Evolutionary conservation across 2,888 invertebrate genomes (phyloP).

Genomic region (Arrhopalites spinosus): DNA sequence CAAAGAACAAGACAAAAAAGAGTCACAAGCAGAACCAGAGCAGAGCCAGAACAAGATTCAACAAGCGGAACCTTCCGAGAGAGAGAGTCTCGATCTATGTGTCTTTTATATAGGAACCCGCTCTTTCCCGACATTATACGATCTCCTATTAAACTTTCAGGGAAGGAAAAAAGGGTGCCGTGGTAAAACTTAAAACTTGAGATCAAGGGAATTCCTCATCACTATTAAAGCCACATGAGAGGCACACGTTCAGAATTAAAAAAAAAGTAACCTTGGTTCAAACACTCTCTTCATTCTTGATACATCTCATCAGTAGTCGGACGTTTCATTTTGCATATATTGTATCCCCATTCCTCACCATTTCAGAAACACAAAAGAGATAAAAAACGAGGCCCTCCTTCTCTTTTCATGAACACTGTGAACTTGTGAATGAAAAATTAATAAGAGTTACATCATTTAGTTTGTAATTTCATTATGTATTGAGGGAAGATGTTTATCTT

Average conservation of each 20-base stretch:
- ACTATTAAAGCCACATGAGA: neutral
- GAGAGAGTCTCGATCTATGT: too few species aligned
- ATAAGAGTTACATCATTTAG: too few species aligned
- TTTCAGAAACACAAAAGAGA: neutral
- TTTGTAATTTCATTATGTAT: too few species aligned
- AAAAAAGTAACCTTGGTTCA: neutral
- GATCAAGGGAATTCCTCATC: constrained; percentile 15
- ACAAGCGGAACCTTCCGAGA: constrained; percentile 4
- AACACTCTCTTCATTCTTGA: neutral
- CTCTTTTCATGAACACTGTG: too few species aligned
- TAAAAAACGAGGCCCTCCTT: too few species aligned
- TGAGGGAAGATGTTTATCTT: too few species aligned
- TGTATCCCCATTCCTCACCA: neutral
- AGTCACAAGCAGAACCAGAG: neutral
- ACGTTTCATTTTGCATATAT: too few species aligned
- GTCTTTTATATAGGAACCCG: too few species aligned
- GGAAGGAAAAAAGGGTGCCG: neutral
- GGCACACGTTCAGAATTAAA: neutral
- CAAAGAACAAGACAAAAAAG: too few species aligned
- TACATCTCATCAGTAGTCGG: neutral
- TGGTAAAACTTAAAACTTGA: neutral
- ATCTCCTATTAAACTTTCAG: neutral
- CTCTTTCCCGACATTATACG: too few species aligned
- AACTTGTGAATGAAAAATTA: neutral
- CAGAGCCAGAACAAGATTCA: neutral